phyloP scores from a whole-genome alignment of 2,797 vertebrate species.

The Yasuhikotakia modesta region DNA sequence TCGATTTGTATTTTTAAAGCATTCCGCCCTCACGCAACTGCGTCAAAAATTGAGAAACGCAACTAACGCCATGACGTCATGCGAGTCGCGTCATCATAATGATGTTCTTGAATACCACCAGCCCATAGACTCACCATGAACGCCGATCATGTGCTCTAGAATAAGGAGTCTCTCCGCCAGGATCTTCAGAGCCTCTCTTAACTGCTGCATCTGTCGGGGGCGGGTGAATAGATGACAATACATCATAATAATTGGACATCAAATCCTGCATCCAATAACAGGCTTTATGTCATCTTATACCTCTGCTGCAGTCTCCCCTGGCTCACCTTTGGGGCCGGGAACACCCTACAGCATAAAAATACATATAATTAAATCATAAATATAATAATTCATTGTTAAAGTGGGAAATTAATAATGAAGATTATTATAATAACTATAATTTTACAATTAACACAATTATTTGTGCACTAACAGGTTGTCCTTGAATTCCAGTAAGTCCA shows the following conservation, averaged over 20 bases:
- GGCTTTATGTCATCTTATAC: conserved; percentile 67
- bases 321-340: conserved; percentile 85
- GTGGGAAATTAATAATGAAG: no score
- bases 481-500: conserved; percentile 75
- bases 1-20: conserved; percentile 13
- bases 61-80: conserved; percentile 3
- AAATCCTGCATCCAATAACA: neutral
- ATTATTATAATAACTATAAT: no score
- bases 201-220: conserved; percentile 79
- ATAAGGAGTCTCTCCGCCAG: conserved; percentile 94
- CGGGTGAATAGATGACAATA: neutral
- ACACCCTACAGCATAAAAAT: conserved; percentile 72
- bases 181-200: conserved; percentile 96
- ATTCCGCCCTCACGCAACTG: neutral
- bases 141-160: conserved; percentile 96
- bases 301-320: conserved; percentile 81
- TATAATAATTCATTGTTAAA: no score
- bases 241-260: conserved; percentile 4
- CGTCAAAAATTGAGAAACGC: neutral
- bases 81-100: neutral
- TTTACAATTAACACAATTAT: neutral
- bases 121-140: conserved; percentile 82
- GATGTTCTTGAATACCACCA: neutral
- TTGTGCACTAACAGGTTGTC: conserved; percentile 75
- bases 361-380: no score